Evolutionary conservation across 2,797 vertebrate species (phyloP).

Genomic region (Artibeus lituratus): DNA sequence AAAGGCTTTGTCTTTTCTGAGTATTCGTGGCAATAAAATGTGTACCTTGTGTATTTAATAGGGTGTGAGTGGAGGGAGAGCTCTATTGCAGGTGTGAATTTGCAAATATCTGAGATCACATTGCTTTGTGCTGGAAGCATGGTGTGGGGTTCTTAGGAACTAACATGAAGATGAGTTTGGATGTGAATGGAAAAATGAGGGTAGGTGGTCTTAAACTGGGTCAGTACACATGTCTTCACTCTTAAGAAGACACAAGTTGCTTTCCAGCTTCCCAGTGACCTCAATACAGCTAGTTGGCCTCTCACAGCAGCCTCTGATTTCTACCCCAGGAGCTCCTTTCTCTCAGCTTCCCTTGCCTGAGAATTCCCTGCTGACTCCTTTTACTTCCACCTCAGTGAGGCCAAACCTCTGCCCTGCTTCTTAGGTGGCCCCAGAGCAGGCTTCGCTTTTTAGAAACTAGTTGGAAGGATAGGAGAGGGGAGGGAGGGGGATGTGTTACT

Average conservation of each 20-base stretch:
- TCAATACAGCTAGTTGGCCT: background rate
- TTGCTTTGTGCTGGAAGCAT: background rate
- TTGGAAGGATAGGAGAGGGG: background rate
- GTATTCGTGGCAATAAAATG: background rate
- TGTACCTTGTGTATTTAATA: background rate
- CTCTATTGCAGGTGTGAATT: background rate
- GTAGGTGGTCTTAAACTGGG: background rate
- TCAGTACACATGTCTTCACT: background rate
- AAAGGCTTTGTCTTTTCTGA: constrained; percentile 38
- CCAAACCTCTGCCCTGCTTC: background rate
- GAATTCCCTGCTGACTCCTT: background rate
- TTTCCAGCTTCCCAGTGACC: background rate
- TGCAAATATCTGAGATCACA: background rate
- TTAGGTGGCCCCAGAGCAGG: background rate
- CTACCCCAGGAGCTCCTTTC: background rate
- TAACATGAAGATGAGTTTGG: background rate
- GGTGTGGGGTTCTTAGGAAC: background rate
- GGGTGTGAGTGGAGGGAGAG: background rate
- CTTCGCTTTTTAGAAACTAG: background rate
- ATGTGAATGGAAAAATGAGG: background rate
- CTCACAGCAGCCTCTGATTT: background rate
- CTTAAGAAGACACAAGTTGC: background rate
- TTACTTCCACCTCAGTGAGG: background rate
- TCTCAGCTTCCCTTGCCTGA: background rate
- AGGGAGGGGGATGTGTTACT: background rate